These are phyloP conservation scores for Drosophila demipolita DNA, from an alignment of 2,888 invertebrate species.

Conservation along the genomic window DNA sequence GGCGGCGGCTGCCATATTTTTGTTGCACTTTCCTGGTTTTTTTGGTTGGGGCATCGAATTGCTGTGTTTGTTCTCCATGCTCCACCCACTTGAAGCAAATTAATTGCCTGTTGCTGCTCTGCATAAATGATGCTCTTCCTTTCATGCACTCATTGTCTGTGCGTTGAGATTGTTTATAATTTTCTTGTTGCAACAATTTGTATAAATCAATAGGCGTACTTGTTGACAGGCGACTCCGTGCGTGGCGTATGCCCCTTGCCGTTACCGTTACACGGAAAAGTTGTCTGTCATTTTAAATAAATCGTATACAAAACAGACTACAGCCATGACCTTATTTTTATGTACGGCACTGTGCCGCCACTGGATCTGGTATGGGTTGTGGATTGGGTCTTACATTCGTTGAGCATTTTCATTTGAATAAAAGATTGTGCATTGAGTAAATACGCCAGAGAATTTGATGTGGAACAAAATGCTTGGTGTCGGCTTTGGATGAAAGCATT, in stretches of 20 bases:
- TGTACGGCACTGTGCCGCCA: conserved; percentile 66
- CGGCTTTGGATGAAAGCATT: conserved; percentile 32
- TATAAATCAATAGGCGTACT: conserved; percentile 70
- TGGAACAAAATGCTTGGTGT: not conserved
- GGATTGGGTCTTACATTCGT: conserved; percentile 4
- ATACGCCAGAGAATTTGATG: not conserved
- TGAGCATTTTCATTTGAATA: conserved; percentile 4
- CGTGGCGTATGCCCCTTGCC: conserved; percentile 20
- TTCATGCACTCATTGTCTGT: conserved; percentile 6
- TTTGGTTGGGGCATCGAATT: conserved; percentile 12
- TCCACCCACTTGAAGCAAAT: conserved; percentile 52
- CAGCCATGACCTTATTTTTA: conserved; percentile 64
- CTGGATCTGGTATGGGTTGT: not conserved
- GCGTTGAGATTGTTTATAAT: not conserved
- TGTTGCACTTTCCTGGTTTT: conserved; percentile 54
- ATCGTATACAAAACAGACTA: conserved; percentile 30
- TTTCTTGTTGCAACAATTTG: conserved; percentile 54
- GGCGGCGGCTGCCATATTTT: conserved; percentile 47
- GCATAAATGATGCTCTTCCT: conserved; percentile 66
- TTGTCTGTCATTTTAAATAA: conserved; percentile 37
- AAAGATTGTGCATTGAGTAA: not conserved
- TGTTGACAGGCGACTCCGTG: conserved; percentile 61
- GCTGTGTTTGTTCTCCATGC: conserved; percentile 5
- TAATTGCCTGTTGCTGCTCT: conserved; percentile 53
- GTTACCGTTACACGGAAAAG: conserved; percentile 33